Conservation (phyloP, 2,888 invertebrate species). For the Neoaliturus tenellus region DNA sequence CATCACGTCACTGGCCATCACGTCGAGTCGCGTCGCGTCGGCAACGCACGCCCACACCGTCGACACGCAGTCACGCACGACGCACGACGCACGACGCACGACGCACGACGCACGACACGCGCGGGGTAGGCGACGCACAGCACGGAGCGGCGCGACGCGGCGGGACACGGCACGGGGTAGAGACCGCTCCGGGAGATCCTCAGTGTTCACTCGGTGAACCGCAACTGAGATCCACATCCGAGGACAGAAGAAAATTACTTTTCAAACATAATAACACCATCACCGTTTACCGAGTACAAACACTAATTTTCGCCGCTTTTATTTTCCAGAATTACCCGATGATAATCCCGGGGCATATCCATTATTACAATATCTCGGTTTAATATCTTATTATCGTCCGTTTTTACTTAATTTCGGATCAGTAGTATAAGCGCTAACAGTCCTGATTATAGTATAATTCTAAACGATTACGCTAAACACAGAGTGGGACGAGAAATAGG, state of each 20-base stretch:
- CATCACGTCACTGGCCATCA: no score
- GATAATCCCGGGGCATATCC: slow-evolving; percentile 47
- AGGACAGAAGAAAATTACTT: slow-evolving; percentile 54
- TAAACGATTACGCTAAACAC: slow-evolving; percentile 48
- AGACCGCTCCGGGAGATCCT: slow-evolving; percentile 31
- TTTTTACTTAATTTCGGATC: slow-evolving; percentile 53
- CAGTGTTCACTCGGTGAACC: slow-evolving; percentile 44
- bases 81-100: not conserved
- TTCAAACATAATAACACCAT: slow-evolving; percentile 52
- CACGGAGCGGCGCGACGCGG: not conserved
- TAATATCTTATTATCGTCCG: slow-evolving; percentile 51
- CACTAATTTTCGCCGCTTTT: slow-evolving; percentile 52
- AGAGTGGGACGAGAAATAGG: slow-evolving; percentile 44
- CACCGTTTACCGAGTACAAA: slow-evolving; percentile 51
- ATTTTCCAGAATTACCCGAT: slow-evolving; percentile 51
- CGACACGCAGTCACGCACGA: not conserved
- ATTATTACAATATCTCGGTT: slow-evolving; percentile 52
- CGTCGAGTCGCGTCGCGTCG: no score
- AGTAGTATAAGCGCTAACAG: slow-evolving; percentile 50
- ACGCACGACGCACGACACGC: not conserved
- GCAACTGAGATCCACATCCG: slow-evolving; percentile 45
- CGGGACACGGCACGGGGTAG: no score
- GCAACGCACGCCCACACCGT: no score
- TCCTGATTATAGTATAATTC: slow-evolving; percentile 52
- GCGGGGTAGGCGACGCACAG: not conserved